These are phyloP conservation scores for Triplophysa dalaica DNA, from an alignment of 2,113 vertebrate genomes.

Conservation along the genomic window DNA sequence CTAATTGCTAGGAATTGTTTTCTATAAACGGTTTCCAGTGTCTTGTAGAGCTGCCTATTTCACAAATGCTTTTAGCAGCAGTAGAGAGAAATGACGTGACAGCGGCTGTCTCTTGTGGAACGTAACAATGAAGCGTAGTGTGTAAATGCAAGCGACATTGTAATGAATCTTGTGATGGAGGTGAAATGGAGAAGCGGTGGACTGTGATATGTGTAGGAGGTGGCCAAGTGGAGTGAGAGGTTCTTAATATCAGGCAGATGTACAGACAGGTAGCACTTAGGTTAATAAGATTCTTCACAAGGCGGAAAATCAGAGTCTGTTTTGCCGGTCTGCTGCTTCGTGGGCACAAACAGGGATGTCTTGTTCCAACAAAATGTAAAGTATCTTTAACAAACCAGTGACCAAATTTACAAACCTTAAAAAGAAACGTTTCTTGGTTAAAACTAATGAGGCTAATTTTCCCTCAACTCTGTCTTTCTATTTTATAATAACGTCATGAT, in stretches of 20 bases:
- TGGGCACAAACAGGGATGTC: conserved; percentile 38
- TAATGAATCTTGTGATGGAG: conserved; percentile 38
- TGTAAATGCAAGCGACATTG: conserved; percentile 30
- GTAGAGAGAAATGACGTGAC: not conserved
- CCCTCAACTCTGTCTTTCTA: conserved; percentile 20
- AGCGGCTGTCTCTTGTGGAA: conserved; percentile 14
- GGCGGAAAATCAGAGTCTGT: conserved; percentile 46
- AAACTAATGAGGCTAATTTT: conserved; percentile 34
- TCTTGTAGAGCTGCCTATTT: not conserved
- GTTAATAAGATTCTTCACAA: conserved; percentile 57
- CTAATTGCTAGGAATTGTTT: conserved; percentile 18
- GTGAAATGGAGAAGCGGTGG: conserved; percentile 6
- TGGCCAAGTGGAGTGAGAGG: not conserved
- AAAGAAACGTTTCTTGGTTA: conserved; percentile 32
- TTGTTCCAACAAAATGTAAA: conserved; percentile 54
- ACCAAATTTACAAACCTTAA: conserved; percentile 23
- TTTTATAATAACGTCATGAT: not conserved
- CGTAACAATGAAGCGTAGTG: conserved; percentile 4
- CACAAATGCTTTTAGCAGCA: conserved; percentile 11
- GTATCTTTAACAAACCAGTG: conserved; percentile 42
- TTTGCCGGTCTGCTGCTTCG: conserved; percentile 36
- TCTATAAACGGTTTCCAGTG: conserved; percentile 14
- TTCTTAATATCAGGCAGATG: conserved; percentile 37
- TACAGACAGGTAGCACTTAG: conserved; percentile 53
- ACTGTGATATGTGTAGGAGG: conserved; percentile 19